Evolutionary conservation across 1,140 invertebrate species (phyloP), one percentile per base, ranked within the genome.

Genomic region (Diplogasteroides magnus): DNA sequence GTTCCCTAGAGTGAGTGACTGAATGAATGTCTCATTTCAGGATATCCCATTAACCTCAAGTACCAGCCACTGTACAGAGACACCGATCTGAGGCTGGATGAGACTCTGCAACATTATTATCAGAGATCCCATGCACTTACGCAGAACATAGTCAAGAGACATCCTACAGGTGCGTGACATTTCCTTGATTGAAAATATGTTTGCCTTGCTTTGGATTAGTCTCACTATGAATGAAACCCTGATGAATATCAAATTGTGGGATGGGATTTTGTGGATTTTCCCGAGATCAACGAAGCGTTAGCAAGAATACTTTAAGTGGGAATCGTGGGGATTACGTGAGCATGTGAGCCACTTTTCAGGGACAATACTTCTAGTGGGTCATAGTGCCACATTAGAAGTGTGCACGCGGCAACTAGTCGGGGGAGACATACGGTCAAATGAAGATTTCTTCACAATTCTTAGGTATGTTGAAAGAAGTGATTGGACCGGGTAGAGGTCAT

Each of bases 391-490:
- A 15, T 25, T 65, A 1, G 64, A 65, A 15, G 64, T 32, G 37
- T 65, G 64, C 31, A 26, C 64, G n/a, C 27, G 64, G 19, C 28
- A 55, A 55, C 23, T 65, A 25, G 28, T 26, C 6, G 64, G 64
- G 23, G 64, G 64, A 55, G 31, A 65, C 27, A 65, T 25, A 25
- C n/a, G 64, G 23, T 37, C n/a, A 27, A 56, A 27, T 6, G 56
- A 65, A 26, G 64, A 65, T 25, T 65, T 65, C 56, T 65, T 55
- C 31, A 32, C 37, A 28, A 65, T 65, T 23, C 64, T 65, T 48
- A 29, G 56, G 56, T 26, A 32, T 11, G n/a, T n/a, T n/a, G 37
- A 48, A 19, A 48, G 37, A 48, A 48, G 37, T 6, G 37, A 48
- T 48, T 48, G 6, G 19, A 6, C 19, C 6, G 19, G 37, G 37